These are phyloP conservation scores for Potamilus streckersoni DNA, from an alignment of 1,140 invertebrate species.

Conservation along the genomic window DNA sequence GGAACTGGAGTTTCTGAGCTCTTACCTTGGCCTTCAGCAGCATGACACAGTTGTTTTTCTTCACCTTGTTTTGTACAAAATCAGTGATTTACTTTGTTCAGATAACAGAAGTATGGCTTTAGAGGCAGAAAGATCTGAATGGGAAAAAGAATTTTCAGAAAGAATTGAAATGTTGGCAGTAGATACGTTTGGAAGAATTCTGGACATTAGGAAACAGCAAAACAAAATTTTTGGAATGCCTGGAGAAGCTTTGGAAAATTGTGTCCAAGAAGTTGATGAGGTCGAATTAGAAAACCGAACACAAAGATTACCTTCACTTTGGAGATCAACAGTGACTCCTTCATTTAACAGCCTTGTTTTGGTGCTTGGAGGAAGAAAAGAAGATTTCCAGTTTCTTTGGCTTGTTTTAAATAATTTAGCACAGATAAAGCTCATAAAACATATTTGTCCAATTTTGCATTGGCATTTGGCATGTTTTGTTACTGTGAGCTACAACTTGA, in stretches of 20 bases:
- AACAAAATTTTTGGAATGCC: conserved; percentile 5
- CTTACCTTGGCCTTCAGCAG: conserved; percentile 6
- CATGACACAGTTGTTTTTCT: conserved; percentile 6
- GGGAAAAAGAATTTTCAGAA: too few species aligned
- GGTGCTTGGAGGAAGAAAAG: neutral
- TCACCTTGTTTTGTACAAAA: neutral
- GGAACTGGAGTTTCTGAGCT: neutral
- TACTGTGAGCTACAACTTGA: conserved; percentile 6
- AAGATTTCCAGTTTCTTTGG: neutral
- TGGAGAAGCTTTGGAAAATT: neutral
- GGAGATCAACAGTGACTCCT: conserved; percentile 3
- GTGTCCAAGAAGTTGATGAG: conserved; percentile 1
- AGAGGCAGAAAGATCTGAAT: conserved; percentile 1
- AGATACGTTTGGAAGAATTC: neutral
- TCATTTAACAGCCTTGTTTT: conserved; percentile 3
- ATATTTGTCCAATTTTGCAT: conserved; percentile 9
- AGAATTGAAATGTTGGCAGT: neutral
- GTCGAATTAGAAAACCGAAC: neutral
- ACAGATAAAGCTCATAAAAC: neutral
- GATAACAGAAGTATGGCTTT: too few species aligned
- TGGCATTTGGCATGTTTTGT: conserved; percentile 13
- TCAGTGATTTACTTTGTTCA: neutral
- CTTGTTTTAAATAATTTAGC: neutral
- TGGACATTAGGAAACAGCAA: neutral
- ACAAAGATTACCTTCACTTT: neutral